Evolutionary conservation across 2,113 vertebrate species (phyloP).

Genomic region (Malurus elegans): DNA sequence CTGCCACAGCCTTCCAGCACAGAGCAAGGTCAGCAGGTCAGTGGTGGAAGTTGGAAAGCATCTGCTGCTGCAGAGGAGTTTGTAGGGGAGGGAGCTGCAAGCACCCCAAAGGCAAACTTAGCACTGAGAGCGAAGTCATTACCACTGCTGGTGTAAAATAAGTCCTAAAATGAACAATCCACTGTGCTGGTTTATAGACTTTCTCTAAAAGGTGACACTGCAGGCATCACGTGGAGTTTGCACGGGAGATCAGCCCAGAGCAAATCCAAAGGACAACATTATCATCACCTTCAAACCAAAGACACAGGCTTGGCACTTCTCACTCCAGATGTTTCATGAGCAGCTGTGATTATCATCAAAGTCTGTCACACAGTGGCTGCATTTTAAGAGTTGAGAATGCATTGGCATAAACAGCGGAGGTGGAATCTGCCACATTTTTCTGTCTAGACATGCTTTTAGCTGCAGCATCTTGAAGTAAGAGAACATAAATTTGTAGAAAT

Average conservation of each 20-base stretch:
- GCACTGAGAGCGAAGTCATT: background rate
- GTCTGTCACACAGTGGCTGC: background rate
- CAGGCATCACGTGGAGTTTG: background rate
- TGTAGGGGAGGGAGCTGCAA: background rate
- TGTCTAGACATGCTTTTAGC: slow-evolving; percentile 32
- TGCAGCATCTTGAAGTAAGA: background rate
- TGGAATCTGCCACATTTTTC: background rate
- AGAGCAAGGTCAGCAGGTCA: background rate
- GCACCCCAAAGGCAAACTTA: background rate
- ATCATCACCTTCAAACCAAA: rapidly evolving
- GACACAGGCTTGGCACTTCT: background rate
- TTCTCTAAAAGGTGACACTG: background rate
- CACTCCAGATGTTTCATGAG: background rate
- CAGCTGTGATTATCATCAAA: slow-evolving; percentile 16
- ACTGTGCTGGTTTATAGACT: background rate
- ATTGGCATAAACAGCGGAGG: background rate
- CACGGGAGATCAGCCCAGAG: background rate
- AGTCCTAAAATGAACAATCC: background rate
- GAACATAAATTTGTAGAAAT: background rate
- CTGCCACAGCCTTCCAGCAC: background rate
- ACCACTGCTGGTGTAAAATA: background rate
- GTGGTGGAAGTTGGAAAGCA: background rate
- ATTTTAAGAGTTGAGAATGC: background rate
- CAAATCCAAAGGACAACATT: background rate
- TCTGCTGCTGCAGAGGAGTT: background rate